Conservation (phyloP, 2,797 vertebrate species). For the Anas acuta region DNA sequence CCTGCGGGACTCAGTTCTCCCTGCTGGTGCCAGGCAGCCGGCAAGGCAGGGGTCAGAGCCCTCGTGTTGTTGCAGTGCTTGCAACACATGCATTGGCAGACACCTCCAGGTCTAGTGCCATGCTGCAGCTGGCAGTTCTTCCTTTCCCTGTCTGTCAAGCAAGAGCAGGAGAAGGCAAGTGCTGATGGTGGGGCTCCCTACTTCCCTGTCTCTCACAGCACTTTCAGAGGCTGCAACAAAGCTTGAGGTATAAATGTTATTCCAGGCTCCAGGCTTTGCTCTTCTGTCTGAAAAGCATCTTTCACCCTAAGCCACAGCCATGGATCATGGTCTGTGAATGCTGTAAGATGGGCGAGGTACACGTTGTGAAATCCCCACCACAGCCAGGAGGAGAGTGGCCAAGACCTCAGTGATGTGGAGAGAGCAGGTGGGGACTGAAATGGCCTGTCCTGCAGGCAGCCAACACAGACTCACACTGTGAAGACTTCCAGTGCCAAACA, state of each 20-base stretch:
- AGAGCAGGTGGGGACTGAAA: not conserved
- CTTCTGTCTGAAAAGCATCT: not conserved
- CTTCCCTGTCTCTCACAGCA: fast-evolving
- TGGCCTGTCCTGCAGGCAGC: not conserved
- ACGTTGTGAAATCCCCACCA: not conserved
- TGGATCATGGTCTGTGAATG: not conserved
- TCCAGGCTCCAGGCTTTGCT: not conserved
- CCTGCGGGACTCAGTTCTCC: not conserved
- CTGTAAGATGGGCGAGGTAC: not conserved
- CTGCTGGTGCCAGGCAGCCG: not conserved
- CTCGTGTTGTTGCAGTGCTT: not conserved
- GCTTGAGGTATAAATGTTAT: not conserved
- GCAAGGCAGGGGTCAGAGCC: not conserved
- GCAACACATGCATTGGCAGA: fast-evolving
- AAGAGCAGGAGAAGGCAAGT: not conserved
- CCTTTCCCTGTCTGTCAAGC: fast-evolving
- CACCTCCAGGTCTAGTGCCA: not conserved
- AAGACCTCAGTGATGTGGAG: not conserved
- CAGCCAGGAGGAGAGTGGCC: not conserved
- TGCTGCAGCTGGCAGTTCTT: not conserved
- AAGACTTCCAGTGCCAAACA: not conserved
- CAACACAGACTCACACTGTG: not conserved
- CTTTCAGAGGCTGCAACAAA: not conserved
- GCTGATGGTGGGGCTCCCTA: not conserved
- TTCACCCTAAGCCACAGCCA: not conserved